Conservation (phyloP, 2,113 vertebrate species). For the Halcyon malimbica region DNA sequence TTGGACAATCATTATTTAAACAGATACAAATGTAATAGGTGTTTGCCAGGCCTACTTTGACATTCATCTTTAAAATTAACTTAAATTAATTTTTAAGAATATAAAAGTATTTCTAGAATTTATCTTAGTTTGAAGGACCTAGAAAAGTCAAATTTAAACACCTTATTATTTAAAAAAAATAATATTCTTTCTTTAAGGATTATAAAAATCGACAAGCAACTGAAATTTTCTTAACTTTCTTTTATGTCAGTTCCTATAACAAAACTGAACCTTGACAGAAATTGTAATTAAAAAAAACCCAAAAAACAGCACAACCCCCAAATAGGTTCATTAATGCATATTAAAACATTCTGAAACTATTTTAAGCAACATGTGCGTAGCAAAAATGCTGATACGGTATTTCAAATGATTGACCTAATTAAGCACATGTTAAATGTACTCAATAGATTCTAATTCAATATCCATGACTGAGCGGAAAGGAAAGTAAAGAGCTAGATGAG, state of each 20-base stretch:
- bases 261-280: slow-evolving; percentile 34
- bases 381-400: neutral
- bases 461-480: neutral
- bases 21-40: neutral
- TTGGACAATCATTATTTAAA: neutral
- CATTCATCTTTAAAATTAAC: neutral
- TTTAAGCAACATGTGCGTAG: neutral
- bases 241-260: neutral
- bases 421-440: slow-evolving; percentile 7
- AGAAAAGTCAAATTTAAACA: neutral
- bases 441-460: slow-evolving; percentile 30
- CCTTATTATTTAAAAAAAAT: neutral
- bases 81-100: neutral
- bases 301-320: neutral
- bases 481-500: neutral
- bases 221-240: slow-evolving; percentile 43
- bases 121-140: neutral
- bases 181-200: neutral
- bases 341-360: slow-evolving; percentile 41
- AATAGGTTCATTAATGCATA: slow-evolving; percentile 13
- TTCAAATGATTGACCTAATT: slow-evolving; percentile 17
- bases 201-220: neutral
- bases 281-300: neutral
- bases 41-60: neutral
- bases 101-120: neutral